A percentile compares a stretch with the other conserved stretches of the same genome.
Conservation (phyloP, 92 coral and sea anemone genomes). For the Bergia puertoricense region DNA sequence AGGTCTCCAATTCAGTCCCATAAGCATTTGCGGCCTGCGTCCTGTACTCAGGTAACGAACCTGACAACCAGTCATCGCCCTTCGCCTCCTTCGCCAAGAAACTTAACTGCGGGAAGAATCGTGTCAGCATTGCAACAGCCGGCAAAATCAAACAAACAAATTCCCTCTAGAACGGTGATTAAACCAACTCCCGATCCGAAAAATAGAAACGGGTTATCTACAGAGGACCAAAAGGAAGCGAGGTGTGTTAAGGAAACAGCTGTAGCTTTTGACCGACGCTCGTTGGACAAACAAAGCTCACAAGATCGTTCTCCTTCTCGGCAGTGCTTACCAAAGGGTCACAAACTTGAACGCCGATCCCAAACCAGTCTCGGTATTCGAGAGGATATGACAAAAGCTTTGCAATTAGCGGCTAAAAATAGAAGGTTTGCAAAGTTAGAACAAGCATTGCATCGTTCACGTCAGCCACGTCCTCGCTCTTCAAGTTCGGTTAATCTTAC, state of each 20-base stretch:
- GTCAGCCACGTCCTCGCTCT: background rate
- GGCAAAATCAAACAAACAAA: background rate
- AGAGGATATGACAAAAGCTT: background rate
- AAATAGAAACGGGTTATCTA: background rate
- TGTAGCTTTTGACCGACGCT: background rate
- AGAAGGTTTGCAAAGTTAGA: background rate
- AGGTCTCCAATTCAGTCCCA: background rate
- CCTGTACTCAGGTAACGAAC: background rate
- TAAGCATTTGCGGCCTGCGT: background rate
- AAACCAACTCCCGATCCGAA: background rate
- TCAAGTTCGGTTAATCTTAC: background rate
- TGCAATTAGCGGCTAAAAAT: background rate
- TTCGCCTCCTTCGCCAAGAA: background rate
- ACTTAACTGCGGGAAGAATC: background rate
- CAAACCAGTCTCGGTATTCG: background rate
- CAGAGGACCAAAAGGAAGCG: background rate
- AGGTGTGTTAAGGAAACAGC: background rate
- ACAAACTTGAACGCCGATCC: background rate
- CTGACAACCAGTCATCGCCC: background rate
- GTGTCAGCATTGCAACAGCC: background rate
- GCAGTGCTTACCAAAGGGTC: background rate
- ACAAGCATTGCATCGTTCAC: conserved; percentile 7
- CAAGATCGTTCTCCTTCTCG: background rate
- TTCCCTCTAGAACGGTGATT: background rate
- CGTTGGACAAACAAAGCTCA: background rate